phyloP scores from a whole-genome alignment of 2,888 invertebrate genomes.

The Coenonympha glycerion region DNA sequence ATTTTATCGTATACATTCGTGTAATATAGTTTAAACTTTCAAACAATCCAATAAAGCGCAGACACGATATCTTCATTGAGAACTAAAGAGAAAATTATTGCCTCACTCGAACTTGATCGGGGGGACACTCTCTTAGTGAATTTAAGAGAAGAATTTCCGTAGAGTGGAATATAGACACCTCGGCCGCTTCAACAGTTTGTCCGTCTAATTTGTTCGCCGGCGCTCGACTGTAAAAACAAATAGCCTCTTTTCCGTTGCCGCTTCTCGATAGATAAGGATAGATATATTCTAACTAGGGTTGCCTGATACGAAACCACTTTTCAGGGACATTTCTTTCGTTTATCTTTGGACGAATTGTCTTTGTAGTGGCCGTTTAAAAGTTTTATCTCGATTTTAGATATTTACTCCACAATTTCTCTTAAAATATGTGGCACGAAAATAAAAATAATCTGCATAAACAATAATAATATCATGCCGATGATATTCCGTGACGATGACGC shows the following conservation, averaged over 20 bases:
- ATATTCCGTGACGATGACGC: too few relatives aligned
- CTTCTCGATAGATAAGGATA: conserved; percentile 58
- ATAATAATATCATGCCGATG: too few relatives aligned
- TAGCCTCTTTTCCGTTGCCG: conserved; percentile 64
- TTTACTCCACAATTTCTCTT: background rate
- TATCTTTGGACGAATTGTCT: background rate
- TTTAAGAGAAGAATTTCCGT: conserved; percentile 65
- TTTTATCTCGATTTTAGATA: background rate
- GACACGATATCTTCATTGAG: conserved; percentile 46
- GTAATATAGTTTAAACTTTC: background rate
- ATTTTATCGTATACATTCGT: background rate
- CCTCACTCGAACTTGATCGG: conserved; percentile 56
- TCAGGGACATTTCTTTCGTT: background rate
- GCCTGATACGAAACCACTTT: background rate
- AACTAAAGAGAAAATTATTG: conserved; percentile 62
- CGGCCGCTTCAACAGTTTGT: conserved; percentile 73
- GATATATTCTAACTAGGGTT: conserved; percentile 43
- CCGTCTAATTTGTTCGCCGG: conserved; percentile 75
- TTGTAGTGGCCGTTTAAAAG: background rate
- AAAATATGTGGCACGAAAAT: background rate
- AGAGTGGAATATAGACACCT: conserved; percentile 70
- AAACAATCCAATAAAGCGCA: conserved; percentile 32
- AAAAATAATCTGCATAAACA: background rate
- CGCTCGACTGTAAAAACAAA: conserved; percentile 74
- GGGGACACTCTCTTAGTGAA: conserved; percentile 54